These are phyloP conservation scores for Aromia moschata DNA, from an alignment of 2,888 invertebrate species.

Conservation along the genomic window DNA sequence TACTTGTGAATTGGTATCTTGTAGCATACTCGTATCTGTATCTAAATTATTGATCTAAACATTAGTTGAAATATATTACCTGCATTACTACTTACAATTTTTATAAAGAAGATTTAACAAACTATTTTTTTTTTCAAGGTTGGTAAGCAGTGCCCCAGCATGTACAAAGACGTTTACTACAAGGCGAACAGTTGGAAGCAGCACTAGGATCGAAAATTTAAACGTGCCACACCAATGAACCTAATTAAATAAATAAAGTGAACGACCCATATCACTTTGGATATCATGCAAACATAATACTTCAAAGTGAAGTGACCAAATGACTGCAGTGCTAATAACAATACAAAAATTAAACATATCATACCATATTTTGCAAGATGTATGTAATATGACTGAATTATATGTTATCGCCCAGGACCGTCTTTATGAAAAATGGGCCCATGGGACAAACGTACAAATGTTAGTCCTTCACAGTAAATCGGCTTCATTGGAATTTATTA, in stretches of 20 bases:
- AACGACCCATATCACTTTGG: conserved; percentile 31
- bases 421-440: too few relatives aligned
- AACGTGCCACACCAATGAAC: conserved; percentile 32
- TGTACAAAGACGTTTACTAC: conserved; percentile 92
- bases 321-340: conserved; percentile 44
- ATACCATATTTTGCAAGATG: conserved; percentile 57
- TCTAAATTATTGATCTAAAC: too few relatives aligned
- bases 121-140: conserved; percentile 71
- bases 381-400: conserved; percentile 48
- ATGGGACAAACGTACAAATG: too few relatives aligned
- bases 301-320: conserved; percentile 49
- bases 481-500: too few relatives aligned
- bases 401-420: too few relatives aligned
- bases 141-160: conserved; percentile 88
- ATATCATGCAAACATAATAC: conserved; percentile 27
- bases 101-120: too few relatives aligned
- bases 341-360: conserved; percentile 57
- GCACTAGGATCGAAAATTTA: conserved; percentile 65
- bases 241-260: conserved; percentile 19
- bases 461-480: too few relatives aligned
- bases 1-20: too few relatives aligned
- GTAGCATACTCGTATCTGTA: too few relatives aligned
- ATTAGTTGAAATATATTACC: too few relatives aligned
- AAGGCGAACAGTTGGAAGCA: conserved; percentile 93
- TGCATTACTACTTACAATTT: too few relatives aligned